These are phyloP conservation scores for Nomada lathburiana DNA, from an alignment of 2,888 invertebrate species.

Conservation along the genomic window DNA sequence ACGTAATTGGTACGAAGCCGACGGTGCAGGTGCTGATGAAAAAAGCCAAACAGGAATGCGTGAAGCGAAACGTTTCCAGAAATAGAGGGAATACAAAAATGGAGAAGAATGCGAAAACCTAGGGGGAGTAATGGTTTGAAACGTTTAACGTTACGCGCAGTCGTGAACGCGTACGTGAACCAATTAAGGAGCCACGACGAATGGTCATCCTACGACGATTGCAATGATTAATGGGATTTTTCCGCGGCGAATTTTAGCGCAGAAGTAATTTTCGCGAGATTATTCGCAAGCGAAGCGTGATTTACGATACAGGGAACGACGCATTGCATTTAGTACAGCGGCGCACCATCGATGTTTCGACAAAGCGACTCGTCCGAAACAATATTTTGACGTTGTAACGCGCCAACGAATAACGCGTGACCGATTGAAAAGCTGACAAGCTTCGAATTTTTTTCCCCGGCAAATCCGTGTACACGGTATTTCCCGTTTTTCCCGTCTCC, in stretches of 20 bases:
- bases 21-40: slow-evolving; percentile 27
- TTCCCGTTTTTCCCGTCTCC: not conserved
- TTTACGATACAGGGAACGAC: slow-evolving; percentile 34
- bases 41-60: slow-evolving; percentile 39
- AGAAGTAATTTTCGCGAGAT: slow-evolving; percentile 20
- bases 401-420: slow-evolving; percentile 38
- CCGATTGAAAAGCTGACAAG: slow-evolving; percentile 52
- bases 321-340: slow-evolving; percentile 44
- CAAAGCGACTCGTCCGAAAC: slow-evolving; percentile 48
- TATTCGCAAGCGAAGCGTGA: slow-evolving; percentile 47
- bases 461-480: slow-evolving; percentile 30
- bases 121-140: not conserved
- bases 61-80: slow-evolving; percentile 17
- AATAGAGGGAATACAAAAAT: not conserved
- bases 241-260: slow-evolving; percentile 1
- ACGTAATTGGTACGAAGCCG: slow-evolving; percentile 53
- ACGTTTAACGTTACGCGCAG: not conserved
- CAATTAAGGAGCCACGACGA: too few relatives aligned
- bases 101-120: not conserved
- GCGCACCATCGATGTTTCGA: slow-evolving; percentile 50
- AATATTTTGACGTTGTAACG: slow-evolving; percentile 59
- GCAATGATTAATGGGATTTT: not conserved
- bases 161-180: not conserved
- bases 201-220: too few relatives aligned
- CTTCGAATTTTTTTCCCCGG: slow-evolving; percentile 43